Percentiles rank a stretch among this genome's conserved stretches.
Evolutionary conservation across 2,888 invertebrate genomes (phyloP).

Genomic region (Drosophila vallismaia): DNA sequence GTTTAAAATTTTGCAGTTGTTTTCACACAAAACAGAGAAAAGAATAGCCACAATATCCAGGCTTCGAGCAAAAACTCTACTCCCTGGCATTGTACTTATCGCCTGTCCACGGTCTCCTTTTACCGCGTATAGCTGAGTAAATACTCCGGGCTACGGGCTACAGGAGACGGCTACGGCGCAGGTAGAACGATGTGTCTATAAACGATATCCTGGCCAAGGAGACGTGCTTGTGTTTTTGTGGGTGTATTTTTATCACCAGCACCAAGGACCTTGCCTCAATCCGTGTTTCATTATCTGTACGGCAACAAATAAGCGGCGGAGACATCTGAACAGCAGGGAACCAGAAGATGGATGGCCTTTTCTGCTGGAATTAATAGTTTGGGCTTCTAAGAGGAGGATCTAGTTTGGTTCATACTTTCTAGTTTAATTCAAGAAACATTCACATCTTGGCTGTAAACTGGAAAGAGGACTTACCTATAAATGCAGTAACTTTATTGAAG

Average conservation of each 20-base stretch:
- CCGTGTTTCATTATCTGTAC: slow-evolving; percentile 66
- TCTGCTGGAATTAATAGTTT: background rate
- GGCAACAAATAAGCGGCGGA: slow-evolving; percentile 45
- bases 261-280: slow-evolving; percentile 50
- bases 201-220: slow-evolving; percentile 6
- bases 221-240: slow-evolving; percentile 8
- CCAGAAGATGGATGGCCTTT: background rate
- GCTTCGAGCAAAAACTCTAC: background rate
- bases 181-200: slow-evolving; percentile 2
- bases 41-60: slow-evolving; percentile 1
- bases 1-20: slow-evolving; percentile 14
- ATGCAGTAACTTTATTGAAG: no score
- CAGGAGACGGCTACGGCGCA: background rate
- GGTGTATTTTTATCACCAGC: slow-evolving; percentile 54
- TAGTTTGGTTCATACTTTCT: background rate
- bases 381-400: background rate
- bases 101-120: slow-evolving; percentile 1
- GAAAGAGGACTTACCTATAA: no score
- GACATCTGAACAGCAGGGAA: slow-evolving; percentile 6
- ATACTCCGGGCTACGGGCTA: background rate
- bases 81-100: background rate
- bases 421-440: no score
- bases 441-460: no score
- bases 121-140: slow-evolving; percentile 1
- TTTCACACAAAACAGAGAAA: slow-evolving; percentile 3